These are phyloP conservation scores for Microtus oregoni DNA, from an alignment of 2,113 vertebrate species.

Conservation along the genomic window DNA sequence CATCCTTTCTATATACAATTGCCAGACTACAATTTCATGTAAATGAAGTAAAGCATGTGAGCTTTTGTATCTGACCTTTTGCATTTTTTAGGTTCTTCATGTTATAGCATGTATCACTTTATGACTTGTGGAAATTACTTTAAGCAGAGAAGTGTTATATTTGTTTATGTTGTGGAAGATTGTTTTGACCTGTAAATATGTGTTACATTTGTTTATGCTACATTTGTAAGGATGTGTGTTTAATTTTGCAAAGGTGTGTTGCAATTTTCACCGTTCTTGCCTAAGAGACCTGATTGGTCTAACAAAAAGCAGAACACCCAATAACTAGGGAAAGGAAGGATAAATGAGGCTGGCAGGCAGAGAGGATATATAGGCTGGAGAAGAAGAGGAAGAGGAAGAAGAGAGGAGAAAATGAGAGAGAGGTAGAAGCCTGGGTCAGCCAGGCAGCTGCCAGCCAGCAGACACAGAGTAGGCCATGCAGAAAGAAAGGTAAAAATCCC, in stretches of 20 bases:
- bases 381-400: neutral
- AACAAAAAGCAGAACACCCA: neutral
- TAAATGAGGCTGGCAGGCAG: neutral
- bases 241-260: neutral
- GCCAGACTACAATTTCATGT: neutral
- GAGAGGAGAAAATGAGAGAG: neutral
- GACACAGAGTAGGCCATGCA: neutral
- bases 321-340: neutral
- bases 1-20: neutral
- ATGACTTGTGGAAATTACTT: neutral
- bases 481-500: neutral
- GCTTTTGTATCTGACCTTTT: neutral
- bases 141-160: neutral
- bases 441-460: too few relatives aligned
- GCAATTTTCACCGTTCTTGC: neutral
- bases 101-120: neutral
- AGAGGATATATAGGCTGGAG: neutral
- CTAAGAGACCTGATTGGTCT: neutral
- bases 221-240: neutral
- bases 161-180: neutral
- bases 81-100: neutral
- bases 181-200: neutral
- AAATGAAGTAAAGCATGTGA: neutral
- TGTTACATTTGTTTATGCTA: neutral
- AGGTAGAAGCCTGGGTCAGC: too few relatives aligned